phyloP scores from a whole-genome alignment of 2,888 invertebrate species.

The Rambutsinella grinnellia region DNA sequence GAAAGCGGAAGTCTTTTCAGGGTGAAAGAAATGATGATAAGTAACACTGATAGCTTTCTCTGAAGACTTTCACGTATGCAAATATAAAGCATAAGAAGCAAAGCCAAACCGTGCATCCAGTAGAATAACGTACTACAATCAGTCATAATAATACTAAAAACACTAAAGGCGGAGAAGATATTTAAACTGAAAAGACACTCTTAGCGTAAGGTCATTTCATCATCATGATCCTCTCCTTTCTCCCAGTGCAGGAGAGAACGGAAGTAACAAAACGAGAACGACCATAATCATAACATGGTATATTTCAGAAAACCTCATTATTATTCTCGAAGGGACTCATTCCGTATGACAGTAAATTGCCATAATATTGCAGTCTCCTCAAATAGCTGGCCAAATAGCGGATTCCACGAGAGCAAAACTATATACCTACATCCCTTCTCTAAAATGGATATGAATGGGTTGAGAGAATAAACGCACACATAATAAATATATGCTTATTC shows the following conservation, averaged over 20 bases:
- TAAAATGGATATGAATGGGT: background rate
- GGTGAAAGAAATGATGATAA: background rate
- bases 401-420: no score
- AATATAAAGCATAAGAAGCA: background rate
- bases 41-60: background rate
- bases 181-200: background rate
- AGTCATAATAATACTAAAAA: background rate
- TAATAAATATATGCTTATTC: background rate
- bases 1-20: background rate
- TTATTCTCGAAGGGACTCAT: background rate
- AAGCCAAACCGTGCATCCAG: background rate
- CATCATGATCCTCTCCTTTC: background rate
- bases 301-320: background rate
- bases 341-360: background rate
- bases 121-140: background rate
- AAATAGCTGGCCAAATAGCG: no score
- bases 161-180: background rate
- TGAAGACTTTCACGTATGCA: background rate
- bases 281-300: background rate
- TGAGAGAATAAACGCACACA: background rate
- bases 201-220: background rate
- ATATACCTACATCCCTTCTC: no score
- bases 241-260: background rate
- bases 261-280: background rate
- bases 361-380: background rate